A percentile compares a stretch with the other conserved stretches of the same genome.
Conservation (phyloP, 2,113 vertebrate species). For the Paratilapia polleni region DNA sequence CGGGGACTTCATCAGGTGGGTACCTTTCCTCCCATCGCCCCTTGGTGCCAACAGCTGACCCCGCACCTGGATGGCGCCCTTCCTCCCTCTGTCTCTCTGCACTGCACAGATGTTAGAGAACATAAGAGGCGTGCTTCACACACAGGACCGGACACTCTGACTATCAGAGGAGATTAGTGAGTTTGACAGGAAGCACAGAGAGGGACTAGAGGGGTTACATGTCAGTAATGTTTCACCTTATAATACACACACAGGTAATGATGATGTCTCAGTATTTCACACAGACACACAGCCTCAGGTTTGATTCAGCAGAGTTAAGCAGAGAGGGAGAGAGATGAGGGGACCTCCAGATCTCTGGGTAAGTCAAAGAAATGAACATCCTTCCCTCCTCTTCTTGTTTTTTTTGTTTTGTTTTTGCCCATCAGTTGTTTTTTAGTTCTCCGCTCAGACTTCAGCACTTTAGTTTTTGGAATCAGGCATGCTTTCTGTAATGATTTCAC, state of each 20-base stretch:
- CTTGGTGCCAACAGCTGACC: conserved; percentile 34
- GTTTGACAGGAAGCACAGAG: neutral
- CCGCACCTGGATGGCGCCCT: conserved; percentile 29
- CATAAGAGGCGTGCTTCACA: neutral
- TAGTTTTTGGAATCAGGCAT: conserved; percentile 34
- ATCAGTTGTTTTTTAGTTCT: conserved; percentile 10
- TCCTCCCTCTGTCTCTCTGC: conserved; percentile 44
- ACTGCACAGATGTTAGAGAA: neutral
- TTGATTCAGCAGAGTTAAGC: neutral
- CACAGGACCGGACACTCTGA: neutral
- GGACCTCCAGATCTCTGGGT: conserved; percentile 48
- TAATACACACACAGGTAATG: neutral
- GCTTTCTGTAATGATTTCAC: conserved; percentile 7
- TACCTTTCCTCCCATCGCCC: conserved; percentile 47
- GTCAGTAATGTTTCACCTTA: neutral
- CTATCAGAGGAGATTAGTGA: neutral
- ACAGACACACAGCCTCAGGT: neutral
- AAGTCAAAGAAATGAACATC: conserved; percentile 43
- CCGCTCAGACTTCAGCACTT: conserved; percentile 40
- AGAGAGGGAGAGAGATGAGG: conserved; percentile 39
- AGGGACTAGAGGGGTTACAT: neutral
- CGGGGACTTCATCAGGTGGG: conserved; percentile 84
- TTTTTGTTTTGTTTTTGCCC: neutral
- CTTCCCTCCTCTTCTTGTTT: conserved; percentile 11
- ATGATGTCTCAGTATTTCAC: neutral